Conservation (phyloP, 2,797 vertebrate genomes). For the Rallus crepitans region DNA sequence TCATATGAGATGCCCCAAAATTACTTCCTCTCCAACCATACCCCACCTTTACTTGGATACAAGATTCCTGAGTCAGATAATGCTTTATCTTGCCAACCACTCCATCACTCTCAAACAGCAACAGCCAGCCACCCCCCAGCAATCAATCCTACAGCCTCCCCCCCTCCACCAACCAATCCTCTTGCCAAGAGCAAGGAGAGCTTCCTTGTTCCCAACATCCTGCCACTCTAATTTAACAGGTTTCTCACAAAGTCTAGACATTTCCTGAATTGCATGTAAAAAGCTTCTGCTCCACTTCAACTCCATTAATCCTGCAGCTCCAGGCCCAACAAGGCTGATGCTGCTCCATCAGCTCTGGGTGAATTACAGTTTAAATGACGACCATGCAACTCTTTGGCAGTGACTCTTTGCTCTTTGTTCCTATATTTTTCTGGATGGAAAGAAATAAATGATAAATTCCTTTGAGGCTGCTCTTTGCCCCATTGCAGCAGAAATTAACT, state of each 20-base stretch:
- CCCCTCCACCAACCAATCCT: neutral
- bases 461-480: neutral
- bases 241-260: conserved; percentile 68
- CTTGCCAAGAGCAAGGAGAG: conserved; percentile 47
- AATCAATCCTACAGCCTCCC: neutral
- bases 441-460: neutral
- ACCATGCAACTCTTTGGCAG: conserved; percentile 5
- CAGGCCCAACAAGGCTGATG: neutral
- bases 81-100: neutral
- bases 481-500: conserved; percentile 13
- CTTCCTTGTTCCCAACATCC: conserved; percentile 11
- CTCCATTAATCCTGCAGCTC: conserved; percentile 53
- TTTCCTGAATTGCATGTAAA: conserved; percentile 65
- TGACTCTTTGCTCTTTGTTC: neutral
- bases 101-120: neutral
- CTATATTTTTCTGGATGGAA: neutral
- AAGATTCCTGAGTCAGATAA: neutral
- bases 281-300: conserved; percentile 36
- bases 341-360: neutral
- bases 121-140: neutral
- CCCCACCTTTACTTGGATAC: neutral
- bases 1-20: neutral
- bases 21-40: neutral
- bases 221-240: conserved; percentile 50
- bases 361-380: conserved; percentile 65